Base-by-base conservation (phyloP, 2,797 vertebrate genomes). In the Borostomias antarcticus region DNA sequence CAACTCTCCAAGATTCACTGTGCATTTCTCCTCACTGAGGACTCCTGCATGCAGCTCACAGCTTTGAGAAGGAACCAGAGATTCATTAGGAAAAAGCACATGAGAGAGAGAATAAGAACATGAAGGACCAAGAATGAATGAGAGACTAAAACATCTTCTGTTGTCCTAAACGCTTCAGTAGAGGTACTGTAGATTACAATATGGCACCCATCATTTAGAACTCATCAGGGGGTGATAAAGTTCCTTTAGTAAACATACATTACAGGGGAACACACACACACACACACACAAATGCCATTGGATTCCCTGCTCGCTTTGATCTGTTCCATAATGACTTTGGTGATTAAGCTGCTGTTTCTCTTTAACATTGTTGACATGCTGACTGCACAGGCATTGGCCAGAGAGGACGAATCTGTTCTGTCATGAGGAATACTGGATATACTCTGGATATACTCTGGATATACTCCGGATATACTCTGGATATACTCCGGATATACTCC, bases 261-360 rank as follows among this genome's bases (percentile, higher is more conserved):
- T 1, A 40, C 58, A 47, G 21, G 15, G 23, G 28, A 37, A 43
- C 30, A 43, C 21, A 43, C 11, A 17, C 37, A 40, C 58, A 28
- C 23, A 43, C 35, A 62, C 50, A 25, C 63, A 30, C 26, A 45
- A 17, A 35, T 35, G 6, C 30, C 30, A 21, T 58, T 35, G 8
- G n/a, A 48, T 19, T 19, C 52, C 65, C 73, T 35, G 51, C 70
- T 64, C 60, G 68, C 79, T 81, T 79, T 82, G 75, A 81, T 84
- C 72, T 62, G 58, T 69, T 86, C 76, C 69, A 70, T 88, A 86
- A 90, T 89, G 82, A 85, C 70, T 87, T 85, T 75, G 77, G 85
- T 86, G 62, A 60, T 86, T 88, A 88, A 88, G 82, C 85, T 82
- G 72, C 80, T 75, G 82, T 88, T 87, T 89, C 66, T 66, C 75